These are phyloP conservation scores for Eulimnadia texana DNA, from an alignment of 1,140 invertebrate genomes.

Conservation along the genomic window DNA sequence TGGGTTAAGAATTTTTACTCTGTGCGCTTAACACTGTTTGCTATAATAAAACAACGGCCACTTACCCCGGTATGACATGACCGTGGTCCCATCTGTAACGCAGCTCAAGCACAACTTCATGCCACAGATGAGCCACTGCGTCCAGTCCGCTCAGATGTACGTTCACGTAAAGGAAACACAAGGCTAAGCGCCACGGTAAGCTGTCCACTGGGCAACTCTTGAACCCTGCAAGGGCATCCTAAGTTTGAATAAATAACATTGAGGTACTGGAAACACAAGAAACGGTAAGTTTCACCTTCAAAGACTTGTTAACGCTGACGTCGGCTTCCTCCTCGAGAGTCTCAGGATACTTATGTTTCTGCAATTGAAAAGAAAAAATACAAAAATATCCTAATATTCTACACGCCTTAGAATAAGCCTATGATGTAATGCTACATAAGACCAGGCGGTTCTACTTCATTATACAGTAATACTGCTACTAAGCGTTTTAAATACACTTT, in stretches of 20 bases:
- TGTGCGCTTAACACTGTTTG: background rate
- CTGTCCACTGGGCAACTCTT: slow-evolving; percentile 57
- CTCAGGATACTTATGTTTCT: slow-evolving; percentile 14
- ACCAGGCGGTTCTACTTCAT: no score
- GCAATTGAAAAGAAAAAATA: background rate
- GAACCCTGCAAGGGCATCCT: slow-evolving; percentile 8
- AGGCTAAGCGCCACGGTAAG: slow-evolving; percentile 67
- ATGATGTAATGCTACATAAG: no score
- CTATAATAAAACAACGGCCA: slow-evolving; percentile 22
- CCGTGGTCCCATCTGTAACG: slow-evolving; percentile 75
- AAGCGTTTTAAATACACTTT: no score
- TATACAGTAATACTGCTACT: no score
- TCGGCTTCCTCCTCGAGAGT: background rate
- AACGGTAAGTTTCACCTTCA: background rate
- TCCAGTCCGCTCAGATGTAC: slow-evolving; percentile 58
- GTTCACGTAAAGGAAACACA: slow-evolving; percentile 60
- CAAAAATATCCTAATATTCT: background rate
- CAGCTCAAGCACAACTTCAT: slow-evolving; percentile 78
- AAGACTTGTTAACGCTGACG: background rate
- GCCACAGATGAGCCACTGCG: slow-evolving; percentile 79
- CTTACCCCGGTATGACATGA: slow-evolving; percentile 69
- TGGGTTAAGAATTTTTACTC: no score
- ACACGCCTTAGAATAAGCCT: no score
- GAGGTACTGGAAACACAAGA: background rate
- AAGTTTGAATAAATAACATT: background rate